These are phyloP conservation scores for Trichonephila inaurata DNA, from an alignment of 1,140 invertebrate genomes.

Conservation along the genomic window DNA sequence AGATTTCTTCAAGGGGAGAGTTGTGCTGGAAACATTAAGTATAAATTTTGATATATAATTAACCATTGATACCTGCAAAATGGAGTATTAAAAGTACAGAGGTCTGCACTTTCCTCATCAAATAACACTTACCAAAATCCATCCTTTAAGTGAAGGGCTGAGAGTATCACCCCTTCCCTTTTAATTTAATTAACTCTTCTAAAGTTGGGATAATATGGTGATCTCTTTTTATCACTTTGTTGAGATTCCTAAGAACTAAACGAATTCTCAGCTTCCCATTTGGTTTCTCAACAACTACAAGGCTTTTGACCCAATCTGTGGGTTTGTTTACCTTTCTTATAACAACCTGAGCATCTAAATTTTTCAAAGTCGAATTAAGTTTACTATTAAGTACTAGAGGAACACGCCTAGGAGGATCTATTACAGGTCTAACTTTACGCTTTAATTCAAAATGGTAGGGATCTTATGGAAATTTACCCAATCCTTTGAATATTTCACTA, in stretches of 20 bases:
- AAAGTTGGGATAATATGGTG: slow-evolving; percentile 28
- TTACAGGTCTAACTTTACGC: slow-evolving; percentile 36
- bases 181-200: slow-evolving; percentile 48
- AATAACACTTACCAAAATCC: not conserved
- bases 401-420: slow-evolving; percentile 65
- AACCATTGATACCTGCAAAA: slow-evolving; percentile 78
- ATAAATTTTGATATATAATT: slow-evolving; percentile 63
- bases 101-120: not conserved
- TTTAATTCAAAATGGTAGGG: slow-evolving; percentile 64
- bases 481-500: slow-evolving; percentile 21
- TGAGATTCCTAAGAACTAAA: slow-evolving; percentile 78
- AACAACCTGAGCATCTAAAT: slow-evolving; percentile 77
- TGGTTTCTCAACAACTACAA: slow-evolving; percentile 77
- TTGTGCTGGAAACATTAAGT: slow-evolving; percentile 46
- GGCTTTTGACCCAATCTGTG: slow-evolving; percentile 77
- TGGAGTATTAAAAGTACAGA: slow-evolving; percentile 71
- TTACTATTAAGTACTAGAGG: slow-evolving; percentile 59
- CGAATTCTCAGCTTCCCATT: slow-evolving; percentile 76
- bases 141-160: not conserved
- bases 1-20: slow-evolving; percentile 32
- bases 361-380: slow-evolving; percentile 75
- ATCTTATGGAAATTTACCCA: slow-evolving; percentile 41
- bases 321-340: slow-evolving; percentile 79
- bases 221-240: slow-evolving; percentile 77
- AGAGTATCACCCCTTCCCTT: slow-evolving; percentile 45